Evolutionary conservation across 2,888 invertebrate species (phyloP).

Genomic region (Rhamphomyia laevipes): DNA sequence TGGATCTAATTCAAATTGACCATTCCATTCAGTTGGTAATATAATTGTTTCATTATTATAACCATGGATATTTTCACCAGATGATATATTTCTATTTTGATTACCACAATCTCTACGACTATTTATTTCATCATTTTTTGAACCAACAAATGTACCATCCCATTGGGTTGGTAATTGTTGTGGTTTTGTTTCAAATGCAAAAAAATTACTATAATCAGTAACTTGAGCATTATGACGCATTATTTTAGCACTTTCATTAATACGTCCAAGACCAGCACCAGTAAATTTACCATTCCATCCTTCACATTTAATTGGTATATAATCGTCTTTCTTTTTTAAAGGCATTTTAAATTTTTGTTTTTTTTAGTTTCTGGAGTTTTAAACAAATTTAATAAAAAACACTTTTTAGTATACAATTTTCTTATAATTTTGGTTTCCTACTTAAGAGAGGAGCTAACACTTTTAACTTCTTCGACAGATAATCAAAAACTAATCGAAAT

Average conservation of each 20-base stretch:
- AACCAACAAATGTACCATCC: slow-evolving; percentile 32
- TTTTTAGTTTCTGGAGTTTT: not conserved
- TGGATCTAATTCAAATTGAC: slow-evolving; percentile 31
- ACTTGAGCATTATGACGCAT: slow-evolving; percentile 32
- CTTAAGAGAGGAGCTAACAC: too few relatives aligned
- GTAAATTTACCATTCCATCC: slow-evolving; percentile 37
- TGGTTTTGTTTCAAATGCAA: slow-evolving; percentile 29
- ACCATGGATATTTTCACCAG: slow-evolving; percentile 29
- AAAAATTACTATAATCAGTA: slow-evolving; percentile 33
- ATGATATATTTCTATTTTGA: slow-evolving; percentile 29
- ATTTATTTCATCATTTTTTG: slow-evolving; percentile 26
- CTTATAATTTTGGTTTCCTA: too few relatives aligned
- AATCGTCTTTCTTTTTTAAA: slow-evolving; percentile 28
- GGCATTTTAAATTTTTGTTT: slow-evolving; percentile 22
- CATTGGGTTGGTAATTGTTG: slow-evolving; percentile 30
- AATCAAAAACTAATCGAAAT: not conserved
- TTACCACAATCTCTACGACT: slow-evolving; percentile 20
- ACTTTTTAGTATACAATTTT: not conserved
- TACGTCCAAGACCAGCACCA: slow-evolving; percentile 18
- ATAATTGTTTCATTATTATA: slow-evolving; percentile 28
- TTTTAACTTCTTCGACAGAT: not conserved
- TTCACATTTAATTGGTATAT: slow-evolving; percentile 36
- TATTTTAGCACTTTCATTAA: slow-evolving; percentile 31
- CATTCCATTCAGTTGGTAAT: slow-evolving; percentile 32
- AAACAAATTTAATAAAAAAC: not conserved